A percentile compares a stretch with the other conserved stretches of the same genome.
Conservation (phyloP, 2,888 invertebrate genomes). For the Aleiodes testaceus region DNA sequence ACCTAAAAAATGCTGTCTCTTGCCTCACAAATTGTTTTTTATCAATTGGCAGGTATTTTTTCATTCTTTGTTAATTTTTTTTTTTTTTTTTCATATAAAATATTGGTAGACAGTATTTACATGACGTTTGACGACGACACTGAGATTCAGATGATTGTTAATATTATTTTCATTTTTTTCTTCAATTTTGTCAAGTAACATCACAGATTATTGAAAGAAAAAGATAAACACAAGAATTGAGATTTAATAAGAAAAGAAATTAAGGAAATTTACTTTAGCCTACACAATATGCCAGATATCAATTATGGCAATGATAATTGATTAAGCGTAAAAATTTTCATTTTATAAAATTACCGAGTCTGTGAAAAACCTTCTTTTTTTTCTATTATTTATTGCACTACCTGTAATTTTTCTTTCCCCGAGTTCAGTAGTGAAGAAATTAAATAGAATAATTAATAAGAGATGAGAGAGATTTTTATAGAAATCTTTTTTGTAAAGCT, state of each 20-base stretch:
- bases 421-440: no score
- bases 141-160: conserved; percentile 35
- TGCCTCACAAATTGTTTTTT: conserved; percentile 14
- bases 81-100: conserved; percentile 13
- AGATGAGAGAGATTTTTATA: background rate
- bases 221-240: background rate
- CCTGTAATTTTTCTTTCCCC: conserved; percentile 3
- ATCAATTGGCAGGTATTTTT: conserved; percentile 6
- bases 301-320: background rate
- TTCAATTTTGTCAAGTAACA: conserved; percentile 30
- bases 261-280: conserved; percentile 4
- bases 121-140: conserved; percentile 24
- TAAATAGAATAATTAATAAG: no score
- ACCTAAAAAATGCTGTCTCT: conserved; percentile 18
- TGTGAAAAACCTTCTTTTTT: background rate
- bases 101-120: conserved; percentile 30
- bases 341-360: conserved; percentile 19
- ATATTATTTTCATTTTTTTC: conserved; percentile 8
- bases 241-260: conserved; percentile 11
- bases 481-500: no score
- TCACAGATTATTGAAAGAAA: conserved; percentile 13
- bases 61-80: conserved; percentile 7
- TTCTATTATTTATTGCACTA: conserved; percentile 17
- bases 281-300: no score
- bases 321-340: conserved; percentile 24